phyloP scores from a whole-genome alignment of 30 jellyfish, hydroid and myxozoan genomes.

The Morbakka virulenta region DNA sequence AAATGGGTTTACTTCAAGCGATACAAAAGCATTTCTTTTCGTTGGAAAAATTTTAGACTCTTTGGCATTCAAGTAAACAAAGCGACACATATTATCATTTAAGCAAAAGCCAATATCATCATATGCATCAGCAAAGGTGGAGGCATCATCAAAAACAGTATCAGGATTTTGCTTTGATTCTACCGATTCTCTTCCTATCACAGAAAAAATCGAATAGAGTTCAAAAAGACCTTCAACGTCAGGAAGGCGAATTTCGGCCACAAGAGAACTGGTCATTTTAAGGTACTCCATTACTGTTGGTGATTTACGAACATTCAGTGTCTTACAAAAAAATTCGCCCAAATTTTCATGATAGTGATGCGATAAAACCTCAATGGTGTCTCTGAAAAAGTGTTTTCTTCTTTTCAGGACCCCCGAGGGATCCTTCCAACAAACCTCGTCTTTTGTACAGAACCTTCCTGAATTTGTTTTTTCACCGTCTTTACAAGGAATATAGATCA shows the following conservation, averaged over 20 bases:
- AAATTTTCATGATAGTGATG: slow-evolving; percentile 58
- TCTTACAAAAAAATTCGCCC: slow-evolving; percentile 38
- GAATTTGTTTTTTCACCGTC: not conserved
- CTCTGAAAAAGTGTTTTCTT: not conserved
- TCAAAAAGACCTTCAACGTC: slow-evolving; percentile 34
- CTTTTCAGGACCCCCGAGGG: slow-evolving; percentile 44
- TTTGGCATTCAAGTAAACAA: slow-evolving; percentile 15
- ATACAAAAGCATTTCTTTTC: slow-evolving; percentile 18
- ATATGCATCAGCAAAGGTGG: not conserved
- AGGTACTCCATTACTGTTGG: slow-evolving; percentile 71
- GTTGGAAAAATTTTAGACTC: slow-evolving; percentile 64
- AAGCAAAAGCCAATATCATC: not conserved
- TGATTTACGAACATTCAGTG: slow-evolving; percentile 33
- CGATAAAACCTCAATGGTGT: slow-evolving; percentile 33
- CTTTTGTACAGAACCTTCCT: slow-evolving; percentile 52
- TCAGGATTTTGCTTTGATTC: not conserved
- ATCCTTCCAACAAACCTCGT: slow-evolving; percentile 71
- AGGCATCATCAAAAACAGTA: not conserved
- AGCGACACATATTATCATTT: not conserved
- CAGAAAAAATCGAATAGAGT: slow-evolving; percentile 43
- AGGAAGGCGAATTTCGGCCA: slow-evolving; percentile 63
- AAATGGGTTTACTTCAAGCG: slow-evolving; percentile 44
- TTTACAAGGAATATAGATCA: too few relatives aligned
- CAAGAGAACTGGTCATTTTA: slow-evolving; percentile 47
- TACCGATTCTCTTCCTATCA: slow-evolving; percentile 46